A percentile compares a stretch with the other conserved stretches of the same genome.
Conservation (phyloP, 2,888 invertebrate species). For the Polydrusus tereticollis region DNA sequence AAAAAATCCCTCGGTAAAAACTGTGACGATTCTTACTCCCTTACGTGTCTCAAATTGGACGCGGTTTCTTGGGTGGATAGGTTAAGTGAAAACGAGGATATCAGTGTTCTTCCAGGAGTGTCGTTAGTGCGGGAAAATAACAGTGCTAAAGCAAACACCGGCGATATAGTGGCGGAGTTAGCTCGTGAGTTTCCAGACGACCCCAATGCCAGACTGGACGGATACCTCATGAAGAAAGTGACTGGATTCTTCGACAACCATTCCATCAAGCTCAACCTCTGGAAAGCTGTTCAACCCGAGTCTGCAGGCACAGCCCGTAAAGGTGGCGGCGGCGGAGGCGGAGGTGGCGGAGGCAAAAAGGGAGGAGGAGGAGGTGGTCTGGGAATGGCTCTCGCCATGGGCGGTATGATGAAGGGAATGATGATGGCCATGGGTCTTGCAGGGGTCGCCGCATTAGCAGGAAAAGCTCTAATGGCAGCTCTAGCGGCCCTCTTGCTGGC, state of each 20-base stretch:
- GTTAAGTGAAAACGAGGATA: constrained; percentile 75
- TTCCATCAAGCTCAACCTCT: constrained; percentile 76
- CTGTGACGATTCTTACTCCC: constrained; percentile 72
- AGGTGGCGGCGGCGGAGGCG: not conserved
- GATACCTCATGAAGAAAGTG: constrained; percentile 76
- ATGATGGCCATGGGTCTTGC: not conserved
- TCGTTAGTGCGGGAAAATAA: constrained; percentile 75
- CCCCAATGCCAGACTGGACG: constrained; percentile 79
- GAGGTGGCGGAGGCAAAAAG: constrained; percentile 11
- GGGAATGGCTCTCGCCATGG: constrained; percentile 18
- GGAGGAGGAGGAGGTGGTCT: constrained; percentile 19
- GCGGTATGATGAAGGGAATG: constrained; percentile 32
- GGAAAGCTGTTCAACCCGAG: not conserved
- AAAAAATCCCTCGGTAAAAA: constrained; percentile 61
- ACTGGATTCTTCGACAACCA: constrained; percentile 78
- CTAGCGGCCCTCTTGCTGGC: not conserved
- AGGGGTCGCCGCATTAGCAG: not conserved
- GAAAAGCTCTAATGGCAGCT: constrained; percentile 8
- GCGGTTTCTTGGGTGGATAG: constrained; percentile 80
- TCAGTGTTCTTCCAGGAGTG: constrained; percentile 78
- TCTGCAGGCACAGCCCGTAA: constrained; percentile 8
- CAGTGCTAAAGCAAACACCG: constrained; percentile 67
- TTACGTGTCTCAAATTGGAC: constrained; percentile 82
- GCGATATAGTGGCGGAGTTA: constrained; percentile 78
- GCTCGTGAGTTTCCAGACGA: constrained; percentile 80